Conservation (phyloP, 2,113 vertebrate genomes). For the Sporophila hypoxantha region DNA sequence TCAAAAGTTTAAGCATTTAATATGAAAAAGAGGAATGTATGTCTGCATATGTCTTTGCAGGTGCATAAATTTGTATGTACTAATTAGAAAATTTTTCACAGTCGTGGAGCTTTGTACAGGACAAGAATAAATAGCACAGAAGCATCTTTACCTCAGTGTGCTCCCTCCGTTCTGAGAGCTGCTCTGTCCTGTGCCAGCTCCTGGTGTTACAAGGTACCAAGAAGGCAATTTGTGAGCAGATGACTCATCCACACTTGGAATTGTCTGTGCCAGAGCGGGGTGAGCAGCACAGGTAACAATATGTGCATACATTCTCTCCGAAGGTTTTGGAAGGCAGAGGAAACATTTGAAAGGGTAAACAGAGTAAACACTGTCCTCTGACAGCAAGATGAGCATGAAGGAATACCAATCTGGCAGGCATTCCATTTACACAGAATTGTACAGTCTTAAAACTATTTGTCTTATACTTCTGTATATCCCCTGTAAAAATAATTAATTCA, state of each 20-base stretch:
- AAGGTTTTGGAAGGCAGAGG: not conserved
- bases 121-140: not conserved
- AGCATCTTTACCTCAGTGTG: not conserved
- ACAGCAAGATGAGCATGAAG: not conserved
- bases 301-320: not conserved
- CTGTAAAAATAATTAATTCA: not conserved
- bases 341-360: not conserved
- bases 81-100: not conserved
- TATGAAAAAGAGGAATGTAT: not conserved
- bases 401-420: not conserved
- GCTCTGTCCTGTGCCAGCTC: constrained; percentile 1
- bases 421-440: not conserved
- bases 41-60: not conserved
- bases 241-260: not conserved
- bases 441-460: not conserved
- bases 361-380: not conserved
- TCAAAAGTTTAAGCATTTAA: not conserved
- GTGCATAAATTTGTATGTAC: not conserved
- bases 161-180: not conserved
- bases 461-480: not conserved
- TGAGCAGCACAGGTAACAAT: not conserved
- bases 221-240: not conserved
- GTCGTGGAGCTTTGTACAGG: not conserved
- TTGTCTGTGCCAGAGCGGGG: not conserved
- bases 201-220: not conserved